Conservation (phyloP, 92 coral and sea anemone genomes). For the Umimayanthus chanpuru region DNA sequence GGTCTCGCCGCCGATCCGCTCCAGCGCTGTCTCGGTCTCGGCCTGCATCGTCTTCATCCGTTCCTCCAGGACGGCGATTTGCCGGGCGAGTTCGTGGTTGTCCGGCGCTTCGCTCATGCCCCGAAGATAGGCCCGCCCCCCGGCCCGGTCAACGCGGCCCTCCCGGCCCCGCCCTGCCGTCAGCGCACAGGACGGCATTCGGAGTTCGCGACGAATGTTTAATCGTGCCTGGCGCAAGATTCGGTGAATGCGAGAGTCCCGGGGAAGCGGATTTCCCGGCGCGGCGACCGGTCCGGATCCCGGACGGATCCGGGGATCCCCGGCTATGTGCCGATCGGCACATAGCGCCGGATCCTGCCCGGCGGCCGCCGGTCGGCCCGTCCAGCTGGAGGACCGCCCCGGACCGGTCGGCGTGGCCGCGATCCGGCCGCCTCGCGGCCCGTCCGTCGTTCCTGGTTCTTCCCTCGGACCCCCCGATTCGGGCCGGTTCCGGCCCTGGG, state of each 20-base stretch:
- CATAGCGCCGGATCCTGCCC: slow-evolving; percentile 18
- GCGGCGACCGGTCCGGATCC: slow-evolving; percentile 19
- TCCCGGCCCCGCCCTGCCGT: slow-evolving; percentile 16
- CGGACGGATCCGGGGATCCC: slow-evolving; percentile 18
- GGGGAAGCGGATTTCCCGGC: slow-evolving; percentile 18
- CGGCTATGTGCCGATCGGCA: slow-evolving; percentile 17
- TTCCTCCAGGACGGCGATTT: slow-evolving; percentile 16
- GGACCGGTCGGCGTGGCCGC: slow-evolving; percentile 20
- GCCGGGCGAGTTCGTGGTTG: slow-evolving; percentile 18
- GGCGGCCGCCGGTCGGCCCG: slow-evolving; percentile 21
- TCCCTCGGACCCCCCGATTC: too few species aligned
- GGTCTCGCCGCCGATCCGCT: slow-evolving; percentile 18
- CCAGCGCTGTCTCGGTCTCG: slow-evolving; percentile 14
- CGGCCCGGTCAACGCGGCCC: slow-evolving; percentile 20
- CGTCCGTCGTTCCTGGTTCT: neutral
- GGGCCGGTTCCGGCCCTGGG: slow-evolving; percentile 5
- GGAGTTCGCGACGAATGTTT: slow-evolving; percentile 15
- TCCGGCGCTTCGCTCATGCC: slow-evolving; percentile 18
- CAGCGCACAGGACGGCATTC: slow-evolving; percentile 12
- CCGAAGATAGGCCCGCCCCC: slow-evolving; percentile 18
- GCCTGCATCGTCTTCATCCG: slow-evolving; percentile 17
- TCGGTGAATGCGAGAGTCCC: too few species aligned
- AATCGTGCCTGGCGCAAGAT: slow-evolving; percentile 17
- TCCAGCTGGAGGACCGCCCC: slow-evolving; percentile 18
- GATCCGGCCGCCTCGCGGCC: slow-evolving; percentile 18